These are phyloP conservation scores for Pardosa pseudoannulata DNA, from an alignment of 2,888 invertebrate species.

Conservation along the genomic window DNA sequence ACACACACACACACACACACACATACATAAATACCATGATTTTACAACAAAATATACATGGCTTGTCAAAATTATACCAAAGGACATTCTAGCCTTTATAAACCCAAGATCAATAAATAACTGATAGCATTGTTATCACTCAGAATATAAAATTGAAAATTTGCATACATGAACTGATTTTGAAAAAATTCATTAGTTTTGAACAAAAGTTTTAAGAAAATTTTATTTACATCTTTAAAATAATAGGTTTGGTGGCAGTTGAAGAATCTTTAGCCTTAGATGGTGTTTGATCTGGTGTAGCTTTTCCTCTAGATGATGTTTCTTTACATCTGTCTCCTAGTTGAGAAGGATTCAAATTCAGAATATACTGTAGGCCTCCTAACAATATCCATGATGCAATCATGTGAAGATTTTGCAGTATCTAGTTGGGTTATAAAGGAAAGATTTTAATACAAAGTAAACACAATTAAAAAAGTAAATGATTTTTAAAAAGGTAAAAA, in stretches of 20 bases:
- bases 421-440: slow-evolving; percentile 79
- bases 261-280: slow-evolving; percentile 70
- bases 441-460: neutral
- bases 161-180: no score
- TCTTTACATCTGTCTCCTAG: slow-evolving; percentile 78
- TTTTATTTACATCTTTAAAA: slow-evolving; percentile 84
- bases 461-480: neutral
- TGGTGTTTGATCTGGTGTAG: slow-evolving; percentile 71
- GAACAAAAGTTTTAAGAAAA: no score
- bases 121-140: no score
- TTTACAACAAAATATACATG: no score
- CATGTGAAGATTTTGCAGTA: slow-evolving; percentile 92
- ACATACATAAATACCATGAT: no score
- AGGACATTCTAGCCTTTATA: no score
- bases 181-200: no score
- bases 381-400: slow-evolving; percentile 92
- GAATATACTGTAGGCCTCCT: slow-evolving; percentile 86
- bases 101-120: no score
- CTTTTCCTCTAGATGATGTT: slow-evolving; percentile 77
- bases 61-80: no score
- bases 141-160: no score
- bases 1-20: no score
- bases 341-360: slow-evolving; percentile 73
- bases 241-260: slow-evolving; percentile 80
- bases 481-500: no score